Conservation (phyloP, 2,113 vertebrate species). For the Ctenodactylus gundi region DNA sequence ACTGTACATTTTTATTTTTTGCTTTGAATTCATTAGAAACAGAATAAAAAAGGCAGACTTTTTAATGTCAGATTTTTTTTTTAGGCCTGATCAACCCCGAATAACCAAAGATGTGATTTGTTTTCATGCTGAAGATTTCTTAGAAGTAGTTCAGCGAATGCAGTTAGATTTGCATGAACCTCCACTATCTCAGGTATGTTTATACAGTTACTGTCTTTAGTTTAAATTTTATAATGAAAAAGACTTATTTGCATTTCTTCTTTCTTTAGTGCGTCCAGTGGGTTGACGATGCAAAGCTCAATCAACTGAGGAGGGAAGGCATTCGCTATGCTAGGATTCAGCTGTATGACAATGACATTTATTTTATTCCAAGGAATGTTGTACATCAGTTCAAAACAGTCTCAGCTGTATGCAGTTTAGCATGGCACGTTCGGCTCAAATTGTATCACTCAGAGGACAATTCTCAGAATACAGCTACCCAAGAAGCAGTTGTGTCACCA, state of each 20-base stretch:
- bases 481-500: conserved; percentile 79
- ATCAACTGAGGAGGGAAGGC: conserved; percentile 97
- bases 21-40: conserved; percentile 50
- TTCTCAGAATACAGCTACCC: conserved; percentile 73
- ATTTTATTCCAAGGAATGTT: conserved; percentile 98
- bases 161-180: conserved; percentile 97
- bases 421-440: conserved; percentile 95
- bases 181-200: conserved; percentile 92
- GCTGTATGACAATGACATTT: conserved; percentile 96
- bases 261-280: conserved; percentile 94
- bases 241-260: conserved; percentile 44
- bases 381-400: conserved; percentile 99
- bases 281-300: conserved; percentile 99
- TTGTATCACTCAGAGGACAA: conserved; percentile 89
- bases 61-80: conserved; percentile 21
- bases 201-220: conserved; percentile 11
- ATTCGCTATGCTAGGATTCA: conserved; percentile 97
- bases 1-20: conserved; percentile 29
- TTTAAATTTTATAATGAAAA: conserved; percentile 28
- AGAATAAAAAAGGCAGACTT: conserved; percentile 7
- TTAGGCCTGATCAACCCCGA: conserved; percentile 93
- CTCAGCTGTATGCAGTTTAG: conserved; percentile 96
- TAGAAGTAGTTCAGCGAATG: conserved; percentile 95
- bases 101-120: conserved; percentile 99
- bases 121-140: conserved; percentile 97